Percentiles rank a stretch among this genome's conserved stretches.
Evolutionary conservation across 2,888 invertebrate species (phyloP).

Genomic region (Megaustenia siamemsis): DNA sequence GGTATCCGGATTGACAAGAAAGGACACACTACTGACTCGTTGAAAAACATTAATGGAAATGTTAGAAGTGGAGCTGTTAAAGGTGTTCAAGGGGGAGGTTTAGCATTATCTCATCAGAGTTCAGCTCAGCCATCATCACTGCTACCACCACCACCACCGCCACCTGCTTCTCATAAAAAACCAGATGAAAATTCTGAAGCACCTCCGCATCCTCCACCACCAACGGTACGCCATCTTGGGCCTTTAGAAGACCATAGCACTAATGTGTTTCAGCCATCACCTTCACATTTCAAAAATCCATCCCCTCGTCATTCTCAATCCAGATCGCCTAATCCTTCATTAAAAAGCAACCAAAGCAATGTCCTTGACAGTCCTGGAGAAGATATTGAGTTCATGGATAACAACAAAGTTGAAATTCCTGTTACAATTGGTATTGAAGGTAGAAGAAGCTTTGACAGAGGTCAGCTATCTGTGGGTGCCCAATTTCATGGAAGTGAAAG

Average conservation of each 20-base stretch:
- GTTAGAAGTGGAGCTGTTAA: neutral
- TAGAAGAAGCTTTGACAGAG: neutral
- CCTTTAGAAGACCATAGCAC: neutral
- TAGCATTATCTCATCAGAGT: neutral
- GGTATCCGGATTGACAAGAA: neutral
- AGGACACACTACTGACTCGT: neutral
- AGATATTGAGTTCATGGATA: conserved; percentile 55
- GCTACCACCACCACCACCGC: neutral
- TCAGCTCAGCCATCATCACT: neutral
- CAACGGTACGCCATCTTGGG: neutral
- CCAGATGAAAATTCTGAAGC: neutral
- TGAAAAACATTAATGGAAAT: neutral
- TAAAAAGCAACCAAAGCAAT: conserved; percentile 44
- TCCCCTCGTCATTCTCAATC: neutral
- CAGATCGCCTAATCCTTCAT: conserved; percentile 32
- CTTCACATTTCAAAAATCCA: neutral
- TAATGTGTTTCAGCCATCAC: neutral
- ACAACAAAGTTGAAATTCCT: neutral
- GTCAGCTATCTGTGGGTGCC: neutral
- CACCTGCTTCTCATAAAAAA: neutral
- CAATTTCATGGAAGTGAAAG: neutral
- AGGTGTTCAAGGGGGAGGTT: neutral
- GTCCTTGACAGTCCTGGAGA: conserved; percentile 55
- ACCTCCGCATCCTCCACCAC: neutral
- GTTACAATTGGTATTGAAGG: neutral